Evolutionary conservation across 2,888 invertebrate genomes (phyloP).

Genomic region (Ophion ventricosus): DNA sequence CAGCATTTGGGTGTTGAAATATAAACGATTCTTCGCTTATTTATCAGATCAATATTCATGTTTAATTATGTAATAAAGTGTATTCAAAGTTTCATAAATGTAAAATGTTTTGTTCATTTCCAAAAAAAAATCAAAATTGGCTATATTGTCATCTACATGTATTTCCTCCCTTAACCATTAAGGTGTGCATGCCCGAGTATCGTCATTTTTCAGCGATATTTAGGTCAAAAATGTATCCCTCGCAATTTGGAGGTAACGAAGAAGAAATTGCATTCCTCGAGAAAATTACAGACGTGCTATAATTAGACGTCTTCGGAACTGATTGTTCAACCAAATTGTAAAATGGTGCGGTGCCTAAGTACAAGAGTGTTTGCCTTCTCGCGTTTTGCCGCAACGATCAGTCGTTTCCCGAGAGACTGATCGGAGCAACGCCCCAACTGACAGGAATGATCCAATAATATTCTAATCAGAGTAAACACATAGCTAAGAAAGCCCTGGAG

Average conservation of each 20-base stretch:
- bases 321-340: neutral
- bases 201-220: too few relatives aligned
- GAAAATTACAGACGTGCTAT: neutral
- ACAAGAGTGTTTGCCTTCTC: slow-evolving; percentile 10
- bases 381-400: slow-evolving; percentile 21
- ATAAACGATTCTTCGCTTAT: too few relatives aligned
- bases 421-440: slow-evolving; percentile 49
- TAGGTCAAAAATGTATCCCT: too few relatives aligned
- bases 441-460: slow-evolving; percentile 65
- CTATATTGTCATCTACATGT: too few relatives aligned
- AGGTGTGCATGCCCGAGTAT: too few relatives aligned
- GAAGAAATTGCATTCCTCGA: neutral
- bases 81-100: too few relatives aligned
- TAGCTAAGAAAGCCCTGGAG: slow-evolving; percentile 45
- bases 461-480: slow-evolving; percentile 64
- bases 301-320: neutral
- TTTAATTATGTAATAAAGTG: too few relatives aligned
- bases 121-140: too few relatives aligned
- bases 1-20: too few relatives aligned
- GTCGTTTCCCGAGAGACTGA: slow-evolving; percentile 28
- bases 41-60: too few relatives aligned
- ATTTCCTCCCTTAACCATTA: too few relatives aligned
- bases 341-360: neutral
- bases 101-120: too few relatives aligned
- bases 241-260: neutral